Conservation (phyloP, 2,797 vertebrate genomes). For the Sardinella longiceps region DNA sequence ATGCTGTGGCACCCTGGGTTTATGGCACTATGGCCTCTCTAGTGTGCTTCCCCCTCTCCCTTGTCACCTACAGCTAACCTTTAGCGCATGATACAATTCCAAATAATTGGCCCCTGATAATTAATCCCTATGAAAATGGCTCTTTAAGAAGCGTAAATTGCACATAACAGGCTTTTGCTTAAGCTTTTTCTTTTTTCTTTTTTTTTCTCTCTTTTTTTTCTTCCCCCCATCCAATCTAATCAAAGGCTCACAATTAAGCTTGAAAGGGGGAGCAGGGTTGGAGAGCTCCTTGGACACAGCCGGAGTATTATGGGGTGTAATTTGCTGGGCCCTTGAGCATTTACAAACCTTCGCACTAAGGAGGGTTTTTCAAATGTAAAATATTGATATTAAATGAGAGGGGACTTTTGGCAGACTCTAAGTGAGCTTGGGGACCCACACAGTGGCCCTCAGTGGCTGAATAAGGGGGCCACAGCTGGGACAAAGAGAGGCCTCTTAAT, state of each 20-base stretch:
- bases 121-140: constrained; percentile 62
- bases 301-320: constrained; percentile 43
- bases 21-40: constrained; percentile 48
- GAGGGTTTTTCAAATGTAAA: constrained; percentile 44
- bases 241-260: constrained; percentile 55
- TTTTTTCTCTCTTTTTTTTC: constrained; percentile 21
- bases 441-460: neutral
- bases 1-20: constrained; percentile 52
- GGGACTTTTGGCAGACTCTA: constrained; percentile 25
- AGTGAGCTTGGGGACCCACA: neutral
- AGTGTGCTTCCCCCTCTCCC: constrained; percentile 56
- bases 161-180: constrained; percentile 59
- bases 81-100: constrained; percentile 62
- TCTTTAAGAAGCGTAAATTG: constrained; percentile 62
- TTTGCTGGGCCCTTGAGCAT: constrained; percentile 38
- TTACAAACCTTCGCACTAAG: constrained; percentile 37
- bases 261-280: constrained; percentile 35
- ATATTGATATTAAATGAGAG: constrained; percentile 42
- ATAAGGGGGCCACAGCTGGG: constrained; percentile 31
- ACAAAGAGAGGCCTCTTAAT: constrained; percentile 4
- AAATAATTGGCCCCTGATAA: constrained; percentile 66
- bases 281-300: constrained; percentile 36
- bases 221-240: constrained; percentile 48
- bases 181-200: constrained; percentile 48
- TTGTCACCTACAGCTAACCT: constrained; percentile 62